Conservation (phyloP, 1,140 invertebrate species). For the Drosophila nebulosa region DNA sequence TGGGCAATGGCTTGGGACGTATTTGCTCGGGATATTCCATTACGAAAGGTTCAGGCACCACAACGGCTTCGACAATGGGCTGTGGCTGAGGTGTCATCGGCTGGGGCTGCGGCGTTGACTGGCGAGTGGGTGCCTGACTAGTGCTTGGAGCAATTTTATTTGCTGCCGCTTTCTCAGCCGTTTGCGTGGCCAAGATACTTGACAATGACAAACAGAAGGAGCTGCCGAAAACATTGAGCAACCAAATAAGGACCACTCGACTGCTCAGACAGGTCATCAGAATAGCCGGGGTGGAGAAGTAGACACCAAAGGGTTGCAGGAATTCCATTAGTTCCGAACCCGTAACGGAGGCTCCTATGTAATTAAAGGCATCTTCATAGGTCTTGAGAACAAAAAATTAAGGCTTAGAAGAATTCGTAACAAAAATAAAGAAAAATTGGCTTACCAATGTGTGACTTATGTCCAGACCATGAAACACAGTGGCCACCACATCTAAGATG, state of each 20-base stretch:
- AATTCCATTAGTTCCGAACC: fast-evolving
- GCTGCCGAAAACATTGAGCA: slow-evolving; percentile 66
- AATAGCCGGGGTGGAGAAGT: slow-evolving; percentile 67
- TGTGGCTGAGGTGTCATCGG: slow-evolving; percentile 14
- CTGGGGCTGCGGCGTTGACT: slow-evolving; percentile 39
- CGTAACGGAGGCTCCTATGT: slow-evolving; percentile 8
- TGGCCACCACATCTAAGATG: slow-evolving; percentile 68
- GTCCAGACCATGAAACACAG: slow-evolving; percentile 60
- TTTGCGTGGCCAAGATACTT: slow-evolving; percentile 45
- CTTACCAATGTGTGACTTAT: slow-evolving; percentile 56
- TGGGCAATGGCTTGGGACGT: slow-evolving; percentile 51
- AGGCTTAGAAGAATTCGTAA: too few relatives aligned
- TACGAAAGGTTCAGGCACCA: not conserved
- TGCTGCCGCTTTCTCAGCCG: not conserved
- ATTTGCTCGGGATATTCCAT: slow-evolving; percentile 50
- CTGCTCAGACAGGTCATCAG: slow-evolving; percentile 53
- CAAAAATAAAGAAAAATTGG: too few relatives aligned
- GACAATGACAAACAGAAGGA: slow-evolving; percentile 69
- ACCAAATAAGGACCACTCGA: slow-evolving; percentile 64
- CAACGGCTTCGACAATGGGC: slow-evolving; percentile 12
- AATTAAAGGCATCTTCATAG: slow-evolving; percentile 33
- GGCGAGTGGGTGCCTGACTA: slow-evolving; percentile 27
- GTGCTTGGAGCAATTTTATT: not conserved
- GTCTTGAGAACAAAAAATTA: slow-evolving; percentile 1
- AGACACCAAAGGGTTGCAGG: slow-evolving; percentile 47